Percentiles rank a stretch among this genome's conserved stretches.
Conservation (phyloP, 2,888 invertebrate species). For the Netelia fuscicornis region DNA sequence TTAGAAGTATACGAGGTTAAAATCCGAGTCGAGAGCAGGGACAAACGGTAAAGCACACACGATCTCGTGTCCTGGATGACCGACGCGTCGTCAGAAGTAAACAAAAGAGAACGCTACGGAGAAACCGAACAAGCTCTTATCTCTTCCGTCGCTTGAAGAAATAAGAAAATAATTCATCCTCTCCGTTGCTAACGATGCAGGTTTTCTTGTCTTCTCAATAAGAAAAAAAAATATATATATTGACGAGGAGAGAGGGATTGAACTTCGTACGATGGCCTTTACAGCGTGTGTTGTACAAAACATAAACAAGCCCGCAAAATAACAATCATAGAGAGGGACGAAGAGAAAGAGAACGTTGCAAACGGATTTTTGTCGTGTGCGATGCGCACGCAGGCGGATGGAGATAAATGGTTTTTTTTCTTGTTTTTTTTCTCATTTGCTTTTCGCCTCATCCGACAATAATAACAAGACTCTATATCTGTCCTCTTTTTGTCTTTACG, state of each 20-base stretch:
- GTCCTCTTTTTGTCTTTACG: not conserved
- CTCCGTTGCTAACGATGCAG: no score
- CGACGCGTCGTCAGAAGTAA: no score
- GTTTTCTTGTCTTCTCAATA: no score
- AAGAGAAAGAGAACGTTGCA: not conserved
- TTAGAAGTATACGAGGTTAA: no score
- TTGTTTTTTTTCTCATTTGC: not conserved
- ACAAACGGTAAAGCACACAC: no score
- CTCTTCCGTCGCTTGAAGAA: no score
- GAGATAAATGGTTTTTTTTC: not conserved
- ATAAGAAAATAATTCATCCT: no score
- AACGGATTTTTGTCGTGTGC: not conserved
- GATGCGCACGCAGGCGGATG: not conserved
- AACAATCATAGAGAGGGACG: not conserved
- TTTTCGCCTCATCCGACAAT: not conserved
- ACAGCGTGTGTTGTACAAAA: slow-evolving; percentile 37
- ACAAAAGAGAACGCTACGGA: no score
- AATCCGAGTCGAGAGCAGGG: no score
- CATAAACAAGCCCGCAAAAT: slow-evolving; percentile 52
- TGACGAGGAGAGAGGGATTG: slow-evolving; percentile 20
- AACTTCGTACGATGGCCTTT: slow-evolving; percentile 63
- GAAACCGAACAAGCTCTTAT: no score
- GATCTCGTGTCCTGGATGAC: no score
- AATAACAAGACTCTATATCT: not conserved
- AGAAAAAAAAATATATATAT: not conserved